These are phyloP conservation scores for Petaurus breviceps DNA, from an alignment of 2,113 vertebrate species.

Conservation along the genomic window DNA sequence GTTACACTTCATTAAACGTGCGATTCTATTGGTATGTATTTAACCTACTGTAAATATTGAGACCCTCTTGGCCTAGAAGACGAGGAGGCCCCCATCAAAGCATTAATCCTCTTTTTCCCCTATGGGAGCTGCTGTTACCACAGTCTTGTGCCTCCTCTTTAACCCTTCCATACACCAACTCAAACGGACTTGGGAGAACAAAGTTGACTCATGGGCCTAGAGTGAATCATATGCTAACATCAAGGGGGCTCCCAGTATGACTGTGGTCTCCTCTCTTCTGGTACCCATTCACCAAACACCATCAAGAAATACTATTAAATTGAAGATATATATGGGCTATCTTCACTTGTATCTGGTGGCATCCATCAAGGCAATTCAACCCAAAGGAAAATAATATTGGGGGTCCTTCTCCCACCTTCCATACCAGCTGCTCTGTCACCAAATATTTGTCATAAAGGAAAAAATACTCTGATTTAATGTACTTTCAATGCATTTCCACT, in stretches of 20 bases:
- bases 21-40: conserved; percentile 76
- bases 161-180: conserved; percentile 55
- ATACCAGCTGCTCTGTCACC: not conserved
- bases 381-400: conserved; percentile 42
- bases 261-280: not conserved
- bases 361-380: conserved; percentile 19
- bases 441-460: not conserved
- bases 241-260: conserved; percentile 39
- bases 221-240: not conserved
- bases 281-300: not conserved
- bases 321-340: not conserved
- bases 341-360: conserved; percentile 2
- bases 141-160: conserved; percentile 34
- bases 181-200: conserved; percentile 51
- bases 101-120: conserved; percentile 48
- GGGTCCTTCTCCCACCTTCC: conserved; percentile 7
- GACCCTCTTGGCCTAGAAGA: conserved; percentile 51
- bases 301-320: not conserved
- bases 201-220: conserved; percentile 23
- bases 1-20: conserved; percentile 81
- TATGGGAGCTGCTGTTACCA: conserved; percentile 13
- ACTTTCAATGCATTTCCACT: conserved; percentile 14
- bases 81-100: conserved; percentile 10
- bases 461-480: not conserved
- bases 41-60: conserved; percentile 77